Evolutionary conservation across 2,888 invertebrate species (phyloP), one percentile per base, ranked within the genome.

Genomic region (Ophraella communa): DNA sequence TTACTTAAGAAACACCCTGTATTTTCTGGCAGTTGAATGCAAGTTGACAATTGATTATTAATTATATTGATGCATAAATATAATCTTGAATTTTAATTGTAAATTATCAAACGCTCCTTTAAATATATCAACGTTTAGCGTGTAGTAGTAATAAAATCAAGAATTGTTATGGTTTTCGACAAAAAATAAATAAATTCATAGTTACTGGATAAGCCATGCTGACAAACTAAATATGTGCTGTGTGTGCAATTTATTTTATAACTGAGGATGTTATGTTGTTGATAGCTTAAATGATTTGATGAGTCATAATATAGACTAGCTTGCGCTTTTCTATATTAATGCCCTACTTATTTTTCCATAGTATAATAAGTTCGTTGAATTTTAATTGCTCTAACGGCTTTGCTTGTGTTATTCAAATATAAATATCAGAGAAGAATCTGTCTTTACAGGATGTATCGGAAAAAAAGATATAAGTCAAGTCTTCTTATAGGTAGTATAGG

Each of bases 251-350:
- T 27, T 47, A 47, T 47, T 61, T 52, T 30, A 56, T 33, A 65
- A 62, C 39, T 58, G 62, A 65, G 62, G 65, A 65, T 63, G 66
- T 63, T 59, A 65, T 63, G 66, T 63, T 59, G 65, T 58, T 63
- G 53, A 66, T 66, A 53, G 52, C 55, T 60, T 66, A 63, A 66
- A 66, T 45, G 33, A 53, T 39, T 62, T 59, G 56, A 61, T 66
- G 66, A 66, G 21, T 66, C 66, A 66, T 52, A 55, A 60, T 52
- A 51, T n/a, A 45, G 23, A 54, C 21, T 58, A 59, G 45, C 61
- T 23, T 42, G 60, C 63, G 47, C 30, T 56, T 49, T 54, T 62
- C 52, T 17, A 39, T 62, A 35, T 58, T 57, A 49, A 54, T 45
- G 42, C 51, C 47, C 49, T 54, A 33, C 44, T 62, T 45, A 55